Evolutionary conservation across 2,113 vertebrate species (phyloP).

Genomic region (Spheniscus mendiculus): DNA sequence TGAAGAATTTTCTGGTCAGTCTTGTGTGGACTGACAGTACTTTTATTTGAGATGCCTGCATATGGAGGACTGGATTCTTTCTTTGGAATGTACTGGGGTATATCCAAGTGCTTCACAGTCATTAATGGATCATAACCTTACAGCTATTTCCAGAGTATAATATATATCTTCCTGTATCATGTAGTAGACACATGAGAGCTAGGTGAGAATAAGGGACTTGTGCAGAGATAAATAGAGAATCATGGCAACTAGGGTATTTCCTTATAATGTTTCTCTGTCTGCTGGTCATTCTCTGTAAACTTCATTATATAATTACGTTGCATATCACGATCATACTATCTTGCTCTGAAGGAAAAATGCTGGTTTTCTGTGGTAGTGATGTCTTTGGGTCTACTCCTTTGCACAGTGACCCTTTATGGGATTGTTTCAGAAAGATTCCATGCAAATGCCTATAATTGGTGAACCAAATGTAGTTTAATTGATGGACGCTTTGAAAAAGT

Average conservation of each 20-base stretch:
- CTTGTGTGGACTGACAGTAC: not conserved
- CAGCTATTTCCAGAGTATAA: not conserved
- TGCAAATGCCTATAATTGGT: not conserved
- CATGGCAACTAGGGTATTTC: not conserved
- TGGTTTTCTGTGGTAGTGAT: not conserved
- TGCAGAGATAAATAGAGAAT: not conserved
- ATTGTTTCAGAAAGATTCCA: not conserved
- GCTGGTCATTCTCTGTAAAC: not conserved
- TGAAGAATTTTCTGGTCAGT: not conserved
- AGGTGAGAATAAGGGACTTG: not conserved
- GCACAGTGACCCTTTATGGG: not conserved
- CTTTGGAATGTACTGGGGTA: not conserved
- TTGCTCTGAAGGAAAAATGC: not conserved
- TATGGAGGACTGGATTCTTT: not conserved
- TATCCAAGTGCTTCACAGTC: not conserved
- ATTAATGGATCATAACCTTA: not conserved
- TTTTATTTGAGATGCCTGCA: not conserved
- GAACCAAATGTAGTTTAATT: not conserved
- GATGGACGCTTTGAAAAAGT: not conserved
- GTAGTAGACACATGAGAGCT: not conserved
- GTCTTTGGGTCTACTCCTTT: not conserved
- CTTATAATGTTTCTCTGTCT: not conserved
- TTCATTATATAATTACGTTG: not conserved
- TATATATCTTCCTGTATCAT: not conserved
- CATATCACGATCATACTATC: not conserved